Conservation (phyloP, 2,113 vertebrate species). For the Mastomys natalensis region DNA sequence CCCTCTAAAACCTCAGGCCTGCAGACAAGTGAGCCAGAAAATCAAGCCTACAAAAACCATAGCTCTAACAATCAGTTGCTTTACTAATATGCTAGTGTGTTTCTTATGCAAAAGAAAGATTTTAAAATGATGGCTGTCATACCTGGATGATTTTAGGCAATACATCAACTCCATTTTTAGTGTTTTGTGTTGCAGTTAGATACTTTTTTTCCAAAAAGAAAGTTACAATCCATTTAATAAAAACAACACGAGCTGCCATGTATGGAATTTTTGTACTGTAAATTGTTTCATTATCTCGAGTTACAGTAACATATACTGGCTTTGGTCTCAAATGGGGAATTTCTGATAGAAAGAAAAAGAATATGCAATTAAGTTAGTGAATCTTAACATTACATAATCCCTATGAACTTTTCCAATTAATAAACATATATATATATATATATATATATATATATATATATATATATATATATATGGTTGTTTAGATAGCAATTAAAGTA, state of each 20-base stretch:
- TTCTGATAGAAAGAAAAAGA: constrained; percentile 86
- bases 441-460: not conserved
- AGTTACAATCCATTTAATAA: constrained; percentile 99
- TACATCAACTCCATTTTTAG: constrained; percentile 95
- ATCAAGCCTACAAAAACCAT: not conserved
- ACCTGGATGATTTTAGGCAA: constrained; percentile 98
- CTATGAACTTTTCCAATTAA: constrained; percentile 46
- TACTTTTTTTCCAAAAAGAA: constrained; percentile 99
- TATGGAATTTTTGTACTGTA: constrained; percentile 97
- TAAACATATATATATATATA: not conserved
- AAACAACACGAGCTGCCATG: constrained; percentile 96
- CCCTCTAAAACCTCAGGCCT: not conserved
- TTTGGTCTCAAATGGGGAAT: constrained; percentile 95
- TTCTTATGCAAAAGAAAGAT: not conserved
- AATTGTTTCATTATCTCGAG: constrained; percentile 94
- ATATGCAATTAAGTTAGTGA: constrained; percentile 29
- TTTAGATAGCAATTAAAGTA: constrained; percentile 21
- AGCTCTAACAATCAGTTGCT: not conserved
- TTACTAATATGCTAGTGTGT: not conserved
- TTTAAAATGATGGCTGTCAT: constrained; percentile 49
- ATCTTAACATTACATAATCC: not conserved
- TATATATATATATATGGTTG: not conserved
- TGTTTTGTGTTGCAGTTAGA: constrained; percentile 89
- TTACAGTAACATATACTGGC: constrained; percentile 93
- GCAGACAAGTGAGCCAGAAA: not conserved